phyloP scores from a whole-genome alignment of 1,140 invertebrate genomes.

The Drosophila kohkoa region DNA sequence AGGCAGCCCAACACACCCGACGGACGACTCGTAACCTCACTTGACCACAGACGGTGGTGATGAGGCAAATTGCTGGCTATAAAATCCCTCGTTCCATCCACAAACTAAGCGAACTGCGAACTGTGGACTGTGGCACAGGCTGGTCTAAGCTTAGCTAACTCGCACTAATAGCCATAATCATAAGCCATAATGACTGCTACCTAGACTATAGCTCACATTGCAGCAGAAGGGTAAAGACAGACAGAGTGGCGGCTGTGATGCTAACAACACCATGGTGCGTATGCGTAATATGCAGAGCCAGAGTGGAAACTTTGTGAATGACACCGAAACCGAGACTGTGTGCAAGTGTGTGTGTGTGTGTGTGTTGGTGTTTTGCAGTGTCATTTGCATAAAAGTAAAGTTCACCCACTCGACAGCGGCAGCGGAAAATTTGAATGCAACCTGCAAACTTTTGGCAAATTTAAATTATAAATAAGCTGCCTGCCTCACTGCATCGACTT shows the following conservation, averaged over 20 bases:
- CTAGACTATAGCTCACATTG: conserved; percentile 54
- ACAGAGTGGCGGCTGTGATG: neutral
- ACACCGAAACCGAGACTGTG: conserved; percentile 63
- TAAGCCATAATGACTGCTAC: conserved; percentile 74
- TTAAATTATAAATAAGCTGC: conserved; percentile 82
- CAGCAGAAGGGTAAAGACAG: conserved; percentile 3
- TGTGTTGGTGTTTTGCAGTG: conserved; percentile 57
- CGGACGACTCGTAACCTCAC: conserved; percentile 2
- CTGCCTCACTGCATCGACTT: conserved; percentile 20
- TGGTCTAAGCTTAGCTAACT: conserved; percentile 58
- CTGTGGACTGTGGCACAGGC: conserved; percentile 2
- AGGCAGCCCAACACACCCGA: neutral
- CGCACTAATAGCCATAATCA: conserved; percentile 81
- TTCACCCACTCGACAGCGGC: conserved; percentile 75
- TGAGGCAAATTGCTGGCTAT: conserved; percentile 49
- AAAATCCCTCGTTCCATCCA: conserved; percentile 19
- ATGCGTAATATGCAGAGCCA: conserved; percentile 44
- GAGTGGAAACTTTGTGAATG: conserved; percentile 71
- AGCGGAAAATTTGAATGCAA: conserved; percentile 71
- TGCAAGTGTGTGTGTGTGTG: conserved; percentile 17
- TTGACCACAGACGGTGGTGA: conserved; percentile 39
- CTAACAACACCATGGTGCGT: conserved; percentile 40
- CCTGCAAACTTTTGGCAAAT: conserved; percentile 81
- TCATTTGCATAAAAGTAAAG: conserved; percentile 83
- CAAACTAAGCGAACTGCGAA: neutral